Conservation (phyloP, 2,888 invertebrate genomes). For the Agrochola circellaris region DNA sequence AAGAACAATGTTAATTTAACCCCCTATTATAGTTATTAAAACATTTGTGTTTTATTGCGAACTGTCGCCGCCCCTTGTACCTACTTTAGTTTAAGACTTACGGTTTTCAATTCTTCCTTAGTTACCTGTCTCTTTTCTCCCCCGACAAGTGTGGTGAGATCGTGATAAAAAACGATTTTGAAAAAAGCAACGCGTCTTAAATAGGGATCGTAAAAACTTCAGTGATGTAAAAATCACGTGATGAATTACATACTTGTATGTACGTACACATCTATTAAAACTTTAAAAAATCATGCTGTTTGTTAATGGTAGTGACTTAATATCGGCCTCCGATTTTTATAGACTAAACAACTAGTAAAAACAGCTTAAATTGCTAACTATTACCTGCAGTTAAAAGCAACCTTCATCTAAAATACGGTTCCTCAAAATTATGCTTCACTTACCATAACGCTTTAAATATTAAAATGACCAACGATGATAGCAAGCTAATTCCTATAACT, state of each 20-base stretch:
- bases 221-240: not conserved
- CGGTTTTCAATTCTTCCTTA: not conserved
- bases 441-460: constrained; percentile 85
- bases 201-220: not conserved
- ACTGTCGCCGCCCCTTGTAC: not conserved
- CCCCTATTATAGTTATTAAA: constrained; percentile 11
- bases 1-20: constrained; percentile 43
- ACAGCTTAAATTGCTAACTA: constrained; percentile 74
- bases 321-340: constrained; percentile 53
- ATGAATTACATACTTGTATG: not conserved
- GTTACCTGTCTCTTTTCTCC: not conserved
- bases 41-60: constrained; percentile 9
- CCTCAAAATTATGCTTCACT: constrained; percentile 81
- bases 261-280: not conserved
- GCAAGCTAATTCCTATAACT: constrained; percentile 89
- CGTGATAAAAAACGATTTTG: not conserved
- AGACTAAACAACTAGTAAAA: constrained; percentile 71
- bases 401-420: constrained; percentile 79
- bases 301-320: constrained; percentile 43
- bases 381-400: constrained; percentile 74
- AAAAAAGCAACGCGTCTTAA: not conserved
- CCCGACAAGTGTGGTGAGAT: not conserved
- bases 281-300: constrained; percentile 3
- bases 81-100: not conserved
- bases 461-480: constrained; percentile 87